Evolutionary conservation across 2,113 vertebrate species (phyloP).

Genomic region (Eonycteris spelaea): DNA sequence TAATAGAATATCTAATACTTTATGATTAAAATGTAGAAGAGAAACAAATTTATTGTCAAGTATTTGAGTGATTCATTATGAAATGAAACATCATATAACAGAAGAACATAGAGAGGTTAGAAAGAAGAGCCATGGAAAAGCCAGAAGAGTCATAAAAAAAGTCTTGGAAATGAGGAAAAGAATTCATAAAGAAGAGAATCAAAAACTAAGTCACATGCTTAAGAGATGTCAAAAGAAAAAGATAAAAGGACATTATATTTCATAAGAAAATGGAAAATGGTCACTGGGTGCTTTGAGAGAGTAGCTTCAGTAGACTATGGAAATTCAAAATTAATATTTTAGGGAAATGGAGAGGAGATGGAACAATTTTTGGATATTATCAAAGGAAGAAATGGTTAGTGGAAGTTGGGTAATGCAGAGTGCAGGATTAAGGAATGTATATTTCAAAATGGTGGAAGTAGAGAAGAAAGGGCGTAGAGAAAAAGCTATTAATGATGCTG

Average conservation of each 20-base stretch:
- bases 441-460: neutral
- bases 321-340: neutral
- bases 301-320: neutral
- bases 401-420: neutral
- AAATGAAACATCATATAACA: neutral
- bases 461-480: neutral
- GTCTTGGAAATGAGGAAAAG: neutral
- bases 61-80: neutral
- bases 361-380: neutral
- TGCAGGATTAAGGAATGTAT: neutral
- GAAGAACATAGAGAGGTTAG: neutral
- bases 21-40: neutral
- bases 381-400: neutral
- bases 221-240: neutral
- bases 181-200: neutral
- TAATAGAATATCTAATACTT: neutral
- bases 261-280: neutral
- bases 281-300: neutral
- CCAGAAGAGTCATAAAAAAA: neutral
- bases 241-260: neutral
- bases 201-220: neutral
- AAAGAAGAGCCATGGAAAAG: neutral
- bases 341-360: neutral
- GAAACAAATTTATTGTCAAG: neutral
- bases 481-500: neutral